phyloP scores from a whole-genome alignment of 2,113 vertebrate species.

The Falco punctatus region DNA sequence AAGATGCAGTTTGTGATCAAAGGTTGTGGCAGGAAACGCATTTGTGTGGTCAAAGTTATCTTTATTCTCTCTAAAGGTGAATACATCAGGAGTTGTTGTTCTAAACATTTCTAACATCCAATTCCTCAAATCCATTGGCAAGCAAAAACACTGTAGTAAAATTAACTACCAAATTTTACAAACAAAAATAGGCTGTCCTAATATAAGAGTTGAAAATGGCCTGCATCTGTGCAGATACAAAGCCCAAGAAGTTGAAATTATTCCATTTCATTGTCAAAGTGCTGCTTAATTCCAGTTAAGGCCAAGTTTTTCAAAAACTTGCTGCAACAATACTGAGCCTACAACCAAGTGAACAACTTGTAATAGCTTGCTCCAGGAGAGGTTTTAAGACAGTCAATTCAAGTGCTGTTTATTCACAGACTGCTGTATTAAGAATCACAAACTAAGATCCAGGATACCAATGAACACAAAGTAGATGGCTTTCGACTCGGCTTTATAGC shows the following conservation, averaged over 20 bases:
- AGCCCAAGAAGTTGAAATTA: background rate
- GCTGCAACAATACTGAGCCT: conserved; percentile 14
- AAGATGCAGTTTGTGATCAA: background rate
- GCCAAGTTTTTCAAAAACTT: conserved; percentile 26
- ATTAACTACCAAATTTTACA: background rate
- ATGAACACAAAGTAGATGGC: background rate
- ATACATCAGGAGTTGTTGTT: background rate
- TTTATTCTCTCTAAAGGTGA: conserved; percentile 17
- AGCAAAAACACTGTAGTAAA: background rate
- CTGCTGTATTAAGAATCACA: background rate
- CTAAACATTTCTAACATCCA: background rate
- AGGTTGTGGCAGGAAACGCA: background rate
- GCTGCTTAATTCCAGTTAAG: background rate
- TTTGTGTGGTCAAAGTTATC: background rate
- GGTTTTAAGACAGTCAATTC: background rate
- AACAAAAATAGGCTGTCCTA: background rate
- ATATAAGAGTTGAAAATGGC: background rate
- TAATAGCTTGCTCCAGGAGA: conserved; percentile 49
- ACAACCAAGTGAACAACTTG: background rate
- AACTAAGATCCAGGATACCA: background rate
- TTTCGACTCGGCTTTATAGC: background rate
- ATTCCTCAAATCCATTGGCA: background rate
- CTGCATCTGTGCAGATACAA: background rate
- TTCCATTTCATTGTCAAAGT: conserved; percentile 13
- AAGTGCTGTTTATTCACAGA: background rate